These are phyloP conservation scores for Macroteleia sp. DNA, from an alignment of 2,888 invertebrate genomes.

Conservation along the genomic window DNA sequence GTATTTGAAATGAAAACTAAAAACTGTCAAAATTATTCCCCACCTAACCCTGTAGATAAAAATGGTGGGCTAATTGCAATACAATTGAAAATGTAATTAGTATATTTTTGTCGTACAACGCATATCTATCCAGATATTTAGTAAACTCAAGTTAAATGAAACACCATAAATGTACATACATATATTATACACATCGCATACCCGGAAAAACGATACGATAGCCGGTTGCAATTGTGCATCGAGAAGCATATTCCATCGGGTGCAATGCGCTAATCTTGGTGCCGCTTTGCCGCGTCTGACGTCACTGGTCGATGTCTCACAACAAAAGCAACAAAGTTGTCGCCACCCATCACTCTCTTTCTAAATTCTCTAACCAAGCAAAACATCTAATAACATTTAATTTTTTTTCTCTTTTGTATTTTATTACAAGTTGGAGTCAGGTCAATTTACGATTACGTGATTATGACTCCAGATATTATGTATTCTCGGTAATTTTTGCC, in stretches of 20 bases:
- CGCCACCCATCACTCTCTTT: background rate
- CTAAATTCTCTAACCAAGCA: background rate
- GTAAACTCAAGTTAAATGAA: no score
- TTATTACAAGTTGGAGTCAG: constrained; percentile 8
- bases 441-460: constrained; percentile 19
- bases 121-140: no score
- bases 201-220: constrained; percentile 13
- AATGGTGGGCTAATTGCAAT: no score
- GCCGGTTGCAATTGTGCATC: constrained; percentile 12
- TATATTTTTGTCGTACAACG: no score
- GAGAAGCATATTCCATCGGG: constrained; percentile 7
- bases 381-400: no score
- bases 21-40: no score
- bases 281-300: background rate
- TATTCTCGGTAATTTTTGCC: constrained; percentile 24
- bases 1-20: no score
- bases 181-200: constrained; percentile 1
- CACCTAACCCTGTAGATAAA: no score
- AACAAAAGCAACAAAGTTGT: background rate
- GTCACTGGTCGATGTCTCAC: constrained; percentile 1
- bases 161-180: background rate
- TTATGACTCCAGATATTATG: constrained; percentile 25
- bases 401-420: background rate
- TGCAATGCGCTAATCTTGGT: constrained; percentile 9
- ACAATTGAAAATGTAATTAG: no score